Base-by-base conservation (phyloP, 2,113 vertebrate genomes). In the Synodontis membranacea region DNA sequence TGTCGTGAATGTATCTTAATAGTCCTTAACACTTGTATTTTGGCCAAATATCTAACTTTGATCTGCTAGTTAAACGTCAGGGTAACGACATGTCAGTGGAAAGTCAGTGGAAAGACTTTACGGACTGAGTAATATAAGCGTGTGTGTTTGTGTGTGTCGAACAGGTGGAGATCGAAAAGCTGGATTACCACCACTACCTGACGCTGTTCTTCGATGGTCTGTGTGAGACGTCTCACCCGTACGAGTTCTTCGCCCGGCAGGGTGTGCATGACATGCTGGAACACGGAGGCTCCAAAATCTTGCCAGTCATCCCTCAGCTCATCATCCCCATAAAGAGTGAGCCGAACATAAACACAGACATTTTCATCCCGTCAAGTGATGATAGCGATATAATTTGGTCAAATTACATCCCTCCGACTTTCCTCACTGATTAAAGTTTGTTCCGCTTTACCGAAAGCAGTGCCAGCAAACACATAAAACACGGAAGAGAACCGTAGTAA, bases 171-270 rank as follows among this genome's bases (percentile, higher is more conserved):
- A 95, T 99, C 31, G 97, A 98, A 90, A 96, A 96, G 46, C 92
- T 99, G 94, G 97, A 99, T 91, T 99, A 98, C 90, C 94, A 96
- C 88, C 95, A 96, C 91, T 97, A 95, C 91, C 94, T 99, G 90
- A 98, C 98, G 17, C 94, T 97, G 89, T 97, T 98, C 91, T 99
- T 98, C 86, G 96, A 98, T 15, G 97, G 98, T 3, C 95, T 99
- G 52, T 96, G 96, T 90, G 98, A 99, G 93, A 97, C 95, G 0
- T 84, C 89, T 48, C 97, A 98, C 93, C 97, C 97, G 0, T 98
- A 97, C 48, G 96, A 98, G 84, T 96, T 99, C 93, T 97, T 99
- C 64, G 97, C 97, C 89, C 96, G 96, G 64, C 97, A 97, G 94
- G 97, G 98, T 74, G 91, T 97, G 90, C 96, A 97, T 83, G 97